These are phyloP conservation scores for Vipera latastei DNA, from an alignment of 2,797 vertebrate genomes.

Conservation along the genomic window DNA sequence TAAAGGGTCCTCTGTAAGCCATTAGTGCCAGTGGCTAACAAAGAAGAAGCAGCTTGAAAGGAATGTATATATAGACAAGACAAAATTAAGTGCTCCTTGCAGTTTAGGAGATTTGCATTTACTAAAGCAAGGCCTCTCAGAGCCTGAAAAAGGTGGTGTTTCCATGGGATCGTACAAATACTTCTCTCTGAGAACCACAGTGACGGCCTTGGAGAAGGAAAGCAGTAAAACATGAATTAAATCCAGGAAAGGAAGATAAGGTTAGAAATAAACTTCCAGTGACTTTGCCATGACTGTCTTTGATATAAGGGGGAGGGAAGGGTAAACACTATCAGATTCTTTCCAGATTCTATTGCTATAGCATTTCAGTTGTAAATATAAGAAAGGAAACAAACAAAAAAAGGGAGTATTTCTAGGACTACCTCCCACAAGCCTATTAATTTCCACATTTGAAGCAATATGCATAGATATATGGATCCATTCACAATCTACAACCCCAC, in stretches of 20 bases:
- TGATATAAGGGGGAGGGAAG: neutral
- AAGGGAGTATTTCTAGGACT: neutral
- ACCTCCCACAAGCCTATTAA: neutral
- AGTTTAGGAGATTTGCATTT: neutral
- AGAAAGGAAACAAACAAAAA: neutral
- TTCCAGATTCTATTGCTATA: neutral
- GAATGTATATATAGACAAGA: neutral
- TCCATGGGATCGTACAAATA: neutral
- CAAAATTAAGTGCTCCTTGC: neutral
- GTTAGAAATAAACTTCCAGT: neutral
- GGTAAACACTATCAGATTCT: neutral
- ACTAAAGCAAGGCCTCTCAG: neutral
- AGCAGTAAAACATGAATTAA: neutral
- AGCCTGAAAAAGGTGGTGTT: neutral
- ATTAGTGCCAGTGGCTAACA: neutral
- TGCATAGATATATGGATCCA: neutral
- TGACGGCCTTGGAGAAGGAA: neutral
- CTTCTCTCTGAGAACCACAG: neutral
- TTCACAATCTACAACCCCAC: neutral
- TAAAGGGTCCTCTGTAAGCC: neutral
- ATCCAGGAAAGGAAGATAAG: neutral
- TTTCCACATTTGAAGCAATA: neutral
- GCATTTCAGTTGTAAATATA: neutral
- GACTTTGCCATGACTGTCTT: neutral
- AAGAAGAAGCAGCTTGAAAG: neutral